These are phyloP conservation scores for Drosophila jambulina DNA, from an alignment of 1,140 invertebrate species.

Conservation along the genomic window DNA sequence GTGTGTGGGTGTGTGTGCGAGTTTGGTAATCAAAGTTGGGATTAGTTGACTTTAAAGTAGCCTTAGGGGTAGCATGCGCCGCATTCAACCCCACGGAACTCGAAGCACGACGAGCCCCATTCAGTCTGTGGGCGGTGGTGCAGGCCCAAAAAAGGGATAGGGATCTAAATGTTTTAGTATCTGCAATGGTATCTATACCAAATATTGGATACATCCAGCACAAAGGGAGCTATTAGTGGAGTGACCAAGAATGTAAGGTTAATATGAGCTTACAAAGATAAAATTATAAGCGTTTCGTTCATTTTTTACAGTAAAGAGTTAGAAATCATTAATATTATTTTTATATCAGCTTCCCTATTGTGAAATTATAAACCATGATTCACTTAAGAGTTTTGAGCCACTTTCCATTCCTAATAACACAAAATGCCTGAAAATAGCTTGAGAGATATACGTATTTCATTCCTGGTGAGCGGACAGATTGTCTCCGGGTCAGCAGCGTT, in stretches of 20 bases:
- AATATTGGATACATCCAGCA: conserved; percentile 3
- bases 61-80: conserved; percentile 41
- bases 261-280: not conserved
- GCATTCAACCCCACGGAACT: conserved; percentile 19
- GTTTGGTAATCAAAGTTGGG: conserved; percentile 53
- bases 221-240: not conserved
- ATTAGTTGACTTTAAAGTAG: conserved; percentile 62
- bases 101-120: not conserved
- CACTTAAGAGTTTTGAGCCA: too few species aligned
- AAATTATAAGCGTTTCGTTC: not conserved
- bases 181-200: conserved; percentile 35
- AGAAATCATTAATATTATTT: not conserved
- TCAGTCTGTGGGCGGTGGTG: conserved; percentile 10
- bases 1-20: conserved; percentile 13
- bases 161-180: conserved; percentile 35
- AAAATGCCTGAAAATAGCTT: not conserved
- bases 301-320: not conserved
- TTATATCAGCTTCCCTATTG: too few species aligned
- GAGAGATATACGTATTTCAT: not conserved
- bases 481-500: not conserved
- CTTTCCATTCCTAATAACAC: not conserved
- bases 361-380: too few species aligned
- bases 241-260: not conserved
- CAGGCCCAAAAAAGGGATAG: conserved; percentile 21
- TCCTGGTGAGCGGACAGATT: not conserved